Percentiles rank a stretch among this genome's conserved stretches.
phyloP scores from a whole-genome alignment of 2,888 invertebrate species.

The Acleris laterana region DNA sequence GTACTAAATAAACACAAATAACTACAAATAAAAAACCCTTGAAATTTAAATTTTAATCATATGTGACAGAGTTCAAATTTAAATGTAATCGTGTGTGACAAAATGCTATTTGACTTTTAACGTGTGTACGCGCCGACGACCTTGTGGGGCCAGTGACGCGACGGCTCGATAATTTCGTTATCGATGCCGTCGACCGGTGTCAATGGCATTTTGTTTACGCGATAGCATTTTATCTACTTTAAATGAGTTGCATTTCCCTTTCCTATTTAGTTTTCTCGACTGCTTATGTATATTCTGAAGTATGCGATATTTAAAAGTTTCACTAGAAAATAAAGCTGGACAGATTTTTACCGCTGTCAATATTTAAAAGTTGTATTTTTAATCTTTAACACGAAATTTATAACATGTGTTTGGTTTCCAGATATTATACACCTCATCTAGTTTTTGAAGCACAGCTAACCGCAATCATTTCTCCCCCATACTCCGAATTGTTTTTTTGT shows the following conservation, averaged over 20 bases:
- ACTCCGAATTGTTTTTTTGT: too few species aligned
- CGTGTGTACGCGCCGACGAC: slow-evolving; percentile 49
- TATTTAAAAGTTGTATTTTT: too few species aligned
- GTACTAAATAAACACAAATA: not conserved
- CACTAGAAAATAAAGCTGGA: too few species aligned
- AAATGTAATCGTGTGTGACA: slow-evolving; percentile 7
- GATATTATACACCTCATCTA: too few species aligned
- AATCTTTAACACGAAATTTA: too few species aligned
- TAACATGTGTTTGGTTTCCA: too few species aligned
- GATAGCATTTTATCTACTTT: slow-evolving; percentile 56
- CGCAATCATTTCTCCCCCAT: too few species aligned
- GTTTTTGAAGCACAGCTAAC: too few species aligned
- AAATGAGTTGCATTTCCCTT: slow-evolving; percentile 49
- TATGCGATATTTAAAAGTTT: too few species aligned
- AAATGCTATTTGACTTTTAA: slow-evolving; percentile 1
- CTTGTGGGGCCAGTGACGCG: slow-evolving; percentile 77
- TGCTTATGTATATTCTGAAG: too few species aligned
- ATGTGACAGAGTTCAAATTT: not conserved
- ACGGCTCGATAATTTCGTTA: slow-evolving; percentile 60
- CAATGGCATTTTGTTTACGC: slow-evolving; percentile 79
- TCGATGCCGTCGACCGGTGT: slow-evolving; percentile 76
- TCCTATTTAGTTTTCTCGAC: slow-evolving; percentile 21
- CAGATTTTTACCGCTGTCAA: too few species aligned
- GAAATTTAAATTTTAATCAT: not conserved
- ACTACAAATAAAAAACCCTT: not conserved